A percentile compares a stretch with the other conserved stretches of the same genome.
Evolutionary conservation across 2,888 invertebrate species (phyloP).

Genomic region (Noctuana brunneofusca): DNA sequence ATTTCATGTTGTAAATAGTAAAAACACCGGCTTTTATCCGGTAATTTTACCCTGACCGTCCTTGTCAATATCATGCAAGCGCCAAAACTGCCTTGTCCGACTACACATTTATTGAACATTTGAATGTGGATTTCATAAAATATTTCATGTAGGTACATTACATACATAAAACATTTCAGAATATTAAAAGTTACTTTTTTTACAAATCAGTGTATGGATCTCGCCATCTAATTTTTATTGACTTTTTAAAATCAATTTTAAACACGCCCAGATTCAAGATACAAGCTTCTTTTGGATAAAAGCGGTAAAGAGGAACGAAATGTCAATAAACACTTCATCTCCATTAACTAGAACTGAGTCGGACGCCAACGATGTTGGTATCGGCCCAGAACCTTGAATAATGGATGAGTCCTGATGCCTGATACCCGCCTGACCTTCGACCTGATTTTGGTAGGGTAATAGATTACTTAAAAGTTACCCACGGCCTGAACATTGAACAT

Average conservation of each 20-base stretch:
- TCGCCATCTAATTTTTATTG: too few relatives aligned
- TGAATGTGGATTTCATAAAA: too few relatives aligned
- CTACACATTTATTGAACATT: too few relatives aligned
- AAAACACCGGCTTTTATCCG: not conserved
- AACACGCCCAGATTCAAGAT: not conserved
- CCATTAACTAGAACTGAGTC: conserved; percentile 2
- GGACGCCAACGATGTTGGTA: conserved; percentile 1
- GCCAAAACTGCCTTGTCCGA: too few relatives aligned
- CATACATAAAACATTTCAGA: too few relatives aligned
- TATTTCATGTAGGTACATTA: too few relatives aligned
- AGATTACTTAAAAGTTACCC: not conserved
- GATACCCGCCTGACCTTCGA: not conserved
- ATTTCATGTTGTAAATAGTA: not conserved
- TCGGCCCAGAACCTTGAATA: conserved; percentile 6
- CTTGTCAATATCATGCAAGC: too few relatives aligned
- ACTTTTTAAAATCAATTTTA: not conserved
- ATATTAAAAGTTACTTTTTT: too few relatives aligned
- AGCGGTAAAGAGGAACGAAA: not conserved
- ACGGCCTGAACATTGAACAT: not conserved
- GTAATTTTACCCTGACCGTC: too few relatives aligned
- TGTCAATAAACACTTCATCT: conserved; percentile 15
- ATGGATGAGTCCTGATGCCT: conserved; percentile 9
- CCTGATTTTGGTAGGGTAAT: conserved; percentile 4
- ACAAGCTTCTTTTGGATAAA: conserved; percentile 1
- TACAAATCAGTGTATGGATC: too few relatives aligned